Evolutionary conservation across 2,113 vertebrate species (phyloP).

Genomic region (Rhinolophus ferrumequinum): DNA sequence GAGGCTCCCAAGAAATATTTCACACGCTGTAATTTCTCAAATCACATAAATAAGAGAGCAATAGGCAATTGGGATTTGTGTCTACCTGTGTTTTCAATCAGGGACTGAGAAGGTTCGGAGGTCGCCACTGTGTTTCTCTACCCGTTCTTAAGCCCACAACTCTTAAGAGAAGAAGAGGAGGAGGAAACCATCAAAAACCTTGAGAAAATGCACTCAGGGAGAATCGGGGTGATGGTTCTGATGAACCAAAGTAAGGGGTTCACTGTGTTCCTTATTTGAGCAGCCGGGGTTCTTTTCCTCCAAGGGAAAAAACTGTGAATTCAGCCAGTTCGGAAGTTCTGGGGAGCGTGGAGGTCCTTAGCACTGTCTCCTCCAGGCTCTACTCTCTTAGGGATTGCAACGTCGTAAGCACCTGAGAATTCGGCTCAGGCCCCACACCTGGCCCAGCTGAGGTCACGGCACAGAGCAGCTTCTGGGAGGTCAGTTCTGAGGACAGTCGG

Average conservation of each 20-base stretch:
- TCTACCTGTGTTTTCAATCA: slow-evolving; percentile 39
- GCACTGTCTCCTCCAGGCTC: not conserved
- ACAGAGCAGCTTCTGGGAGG: slow-evolving; percentile 30
- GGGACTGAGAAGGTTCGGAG: not conserved
- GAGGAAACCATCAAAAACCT: not conserved
- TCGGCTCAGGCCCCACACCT: not conserved
- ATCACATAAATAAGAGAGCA: slow-evolving; percentile 32
- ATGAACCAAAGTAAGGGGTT: not conserved
- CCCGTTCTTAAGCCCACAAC: not conserved
- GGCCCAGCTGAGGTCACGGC: slow-evolving; percentile 33
- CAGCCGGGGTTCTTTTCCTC: slow-evolving; percentile 2
- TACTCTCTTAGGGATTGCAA: not conserved
- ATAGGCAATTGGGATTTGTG: not conserved
- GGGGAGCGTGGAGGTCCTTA: not conserved
- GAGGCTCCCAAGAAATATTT: not conserved
- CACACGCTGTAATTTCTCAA: not conserved
- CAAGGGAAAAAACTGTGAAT: not conserved
- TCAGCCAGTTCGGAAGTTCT: not conserved
- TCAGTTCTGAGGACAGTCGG: not conserved
- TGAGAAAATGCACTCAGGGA: not conserved
- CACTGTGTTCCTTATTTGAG: slow-evolving; percentile 31
- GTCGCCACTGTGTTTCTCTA: not conserved
- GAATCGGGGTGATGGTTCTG: not conserved
- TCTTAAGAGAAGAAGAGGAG: not conserved
- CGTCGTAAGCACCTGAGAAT: not conserved